phyloP scores from a whole-genome alignment of 37 sponge, comb jelly and placozoan genomes.

The Amphimedon queenslandica region DNA sequence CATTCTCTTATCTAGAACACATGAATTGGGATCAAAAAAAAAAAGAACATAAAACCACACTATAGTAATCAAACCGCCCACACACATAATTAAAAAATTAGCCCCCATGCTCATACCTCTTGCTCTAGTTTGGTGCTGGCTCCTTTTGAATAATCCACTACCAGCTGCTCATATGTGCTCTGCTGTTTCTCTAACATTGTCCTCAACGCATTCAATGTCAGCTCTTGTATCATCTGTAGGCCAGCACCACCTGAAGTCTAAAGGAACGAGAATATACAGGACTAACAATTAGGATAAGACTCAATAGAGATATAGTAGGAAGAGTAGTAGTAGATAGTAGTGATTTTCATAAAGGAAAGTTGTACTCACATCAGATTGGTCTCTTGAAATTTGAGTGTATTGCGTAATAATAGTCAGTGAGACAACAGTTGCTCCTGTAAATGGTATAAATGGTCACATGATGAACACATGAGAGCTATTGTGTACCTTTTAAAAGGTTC shows the following conservation, averaged over 20 bases:
- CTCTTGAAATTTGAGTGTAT: no score
- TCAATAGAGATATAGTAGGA: background rate
- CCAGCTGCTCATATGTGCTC: slow-evolving; percentile 41
- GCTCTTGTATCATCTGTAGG: slow-evolving; percentile 40
- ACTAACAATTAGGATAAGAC: background rate
- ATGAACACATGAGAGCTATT: background rate
- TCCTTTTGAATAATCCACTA: slow-evolving; percentile 41
- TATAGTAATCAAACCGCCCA: background rate
- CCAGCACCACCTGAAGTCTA: slow-evolving; percentile 39
- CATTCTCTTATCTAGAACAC: slow-evolving; percentile 17
- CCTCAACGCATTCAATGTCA: slow-evolving; percentile 54
- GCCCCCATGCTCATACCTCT: slow-evolving; percentile 39
- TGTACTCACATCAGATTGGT: no score
- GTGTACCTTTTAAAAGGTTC: slow-evolving; percentile 43
- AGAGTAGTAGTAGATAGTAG: background rate
- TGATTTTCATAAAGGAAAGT: background rate
- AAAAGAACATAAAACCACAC: background rate
- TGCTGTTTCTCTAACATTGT: slow-evolving; percentile 56
- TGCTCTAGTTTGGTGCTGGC: slow-evolving; percentile 37
- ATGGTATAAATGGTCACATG: background rate
- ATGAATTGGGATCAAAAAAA: background rate
- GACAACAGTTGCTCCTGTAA: slow-evolving; percentile 1
- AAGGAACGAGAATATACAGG: background rate
- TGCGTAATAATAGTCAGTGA: background rate
- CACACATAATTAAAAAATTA: background rate